Base-by-base conservation (phyloP, 2,797 vertebrate species). In the Bovichtus variegatus region DNA sequence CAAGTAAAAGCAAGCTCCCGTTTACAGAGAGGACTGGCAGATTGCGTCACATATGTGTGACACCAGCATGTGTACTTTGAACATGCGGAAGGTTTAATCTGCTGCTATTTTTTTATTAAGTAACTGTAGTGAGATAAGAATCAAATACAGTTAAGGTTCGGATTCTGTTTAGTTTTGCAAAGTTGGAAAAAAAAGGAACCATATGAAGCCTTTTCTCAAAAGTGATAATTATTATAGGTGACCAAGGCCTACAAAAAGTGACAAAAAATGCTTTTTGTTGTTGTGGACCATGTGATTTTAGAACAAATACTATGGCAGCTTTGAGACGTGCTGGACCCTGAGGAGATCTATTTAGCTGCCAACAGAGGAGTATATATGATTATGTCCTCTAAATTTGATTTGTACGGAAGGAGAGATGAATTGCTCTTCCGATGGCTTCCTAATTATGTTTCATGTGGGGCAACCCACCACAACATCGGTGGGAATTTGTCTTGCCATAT, bases 311-410 rank as follows among this genome's bases (percentile, higher is more conserved):
- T n/a, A 47, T 3, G 5, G 51, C 63, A 57, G 50, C 23, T 40
- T 58, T 0, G 16, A 59, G 46, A 77, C 69, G 44, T 73, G 46
- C 73, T 53, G 58, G 38, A 69, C 65, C 73, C 65, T 29, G 41
- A 67, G 58, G 60, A 73, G 51, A 68, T 40, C 40, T 75, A 81
- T 74, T 86, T 84, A 82, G 38, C 70, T 73, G 64, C 78, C 68
- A 62, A 53, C 59, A 76, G 66, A 79, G 41, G n/a, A 62, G 63
- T 36, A 78, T 40, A 76, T 78, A 57, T 69, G 78, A 85, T 83
- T 82, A 80, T 68, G 68, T 83, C 67, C 53, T 79, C 74, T 75
- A 75, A 86, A 91, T 89, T 47, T 76, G 74, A 85, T 92, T 88
- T 87, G 74, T 31, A 65, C 2, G 2, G 65, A 78, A 34, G 61